Percentiles rank a stretch among this genome's conserved stretches.
These are phyloP conservation scores for Sminthurides bifidus DNA, from an alignment of 1,140 invertebrate species.

Conservation along the genomic window DNA sequence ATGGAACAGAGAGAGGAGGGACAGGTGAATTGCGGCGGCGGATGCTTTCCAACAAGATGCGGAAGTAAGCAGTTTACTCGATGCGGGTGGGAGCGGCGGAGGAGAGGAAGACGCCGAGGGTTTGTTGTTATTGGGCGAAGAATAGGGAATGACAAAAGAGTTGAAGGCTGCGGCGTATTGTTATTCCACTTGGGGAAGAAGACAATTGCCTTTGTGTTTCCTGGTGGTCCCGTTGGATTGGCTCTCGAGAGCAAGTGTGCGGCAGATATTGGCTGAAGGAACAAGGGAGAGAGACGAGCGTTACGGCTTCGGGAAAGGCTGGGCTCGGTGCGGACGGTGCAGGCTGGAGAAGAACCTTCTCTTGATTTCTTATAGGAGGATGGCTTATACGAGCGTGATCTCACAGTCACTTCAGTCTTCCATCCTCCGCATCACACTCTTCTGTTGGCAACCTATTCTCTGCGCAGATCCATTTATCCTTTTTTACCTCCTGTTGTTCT, in stretches of 20 bases:
- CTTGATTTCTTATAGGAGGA: too few relatives aligned
- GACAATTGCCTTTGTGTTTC: constrained; percentile 16
- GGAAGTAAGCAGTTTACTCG: too few relatives aligned
- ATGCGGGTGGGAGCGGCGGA: too few relatives aligned
- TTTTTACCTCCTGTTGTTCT: constrained; percentile 7
- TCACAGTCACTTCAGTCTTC: neutral
- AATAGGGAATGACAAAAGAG: neutral
- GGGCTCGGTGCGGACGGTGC: neutral
- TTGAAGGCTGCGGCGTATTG: neutral
- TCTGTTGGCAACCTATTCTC: constrained; percentile 6
- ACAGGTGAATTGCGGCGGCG: too few relatives aligned
- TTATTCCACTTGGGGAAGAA: neutral
- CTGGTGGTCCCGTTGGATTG: neutral
- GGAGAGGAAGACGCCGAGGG: too few relatives aligned
- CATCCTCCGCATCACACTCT: neutral
- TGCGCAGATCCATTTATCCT: constrained; percentile 19
- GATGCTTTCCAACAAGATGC: too few relatives aligned
- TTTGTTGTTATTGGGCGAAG: neutral
- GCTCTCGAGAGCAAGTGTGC: neutral
- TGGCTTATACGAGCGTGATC: neutral
- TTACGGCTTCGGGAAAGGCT: neutral
- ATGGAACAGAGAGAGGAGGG: too few relatives aligned
- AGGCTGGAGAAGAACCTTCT: constrained; percentile 12
- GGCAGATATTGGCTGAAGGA: constrained; percentile 15
- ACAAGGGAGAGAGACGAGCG: neutral